phyloP scores from a whole-genome alignment of 37 sponge, comb jelly and placozoan genomes.

The Cliona cf. orientalis region DNA sequence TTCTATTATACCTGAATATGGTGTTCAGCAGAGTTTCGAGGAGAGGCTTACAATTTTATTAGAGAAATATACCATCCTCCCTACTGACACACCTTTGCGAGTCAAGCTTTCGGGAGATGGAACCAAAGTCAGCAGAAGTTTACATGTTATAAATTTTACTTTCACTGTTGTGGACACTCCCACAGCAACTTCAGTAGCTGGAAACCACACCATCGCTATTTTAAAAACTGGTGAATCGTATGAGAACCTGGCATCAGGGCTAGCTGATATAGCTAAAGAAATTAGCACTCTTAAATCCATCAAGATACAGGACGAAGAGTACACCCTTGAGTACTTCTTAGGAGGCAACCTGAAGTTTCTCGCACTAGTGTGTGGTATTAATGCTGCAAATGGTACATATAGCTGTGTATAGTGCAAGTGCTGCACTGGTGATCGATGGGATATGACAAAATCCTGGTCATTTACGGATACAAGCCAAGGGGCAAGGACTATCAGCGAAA shows the following conservation, averaged over 20 bases:
- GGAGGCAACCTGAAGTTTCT: constrained; percentile 34
- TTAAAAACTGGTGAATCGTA: constrained; percentile 5
- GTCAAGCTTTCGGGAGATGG: constrained; percentile 30
- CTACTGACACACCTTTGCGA: not conserved
- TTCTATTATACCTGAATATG: not conserved
- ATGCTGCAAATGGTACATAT: constrained; percentile 8
- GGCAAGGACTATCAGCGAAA: constrained; percentile 39
- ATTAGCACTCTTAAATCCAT: not conserved
- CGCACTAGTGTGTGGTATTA: constrained; percentile 6
- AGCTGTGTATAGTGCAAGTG: too few relatives aligned
- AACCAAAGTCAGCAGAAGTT: constrained; percentile 2
- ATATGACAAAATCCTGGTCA: too few relatives aligned
- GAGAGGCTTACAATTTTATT: not conserved
- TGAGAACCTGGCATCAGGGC: not conserved
- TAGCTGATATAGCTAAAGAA: constrained; percentile 3
- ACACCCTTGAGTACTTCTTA: constrained; percentile 15
- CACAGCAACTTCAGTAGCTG: constrained; percentile 8
- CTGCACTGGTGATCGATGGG: too few relatives aligned
- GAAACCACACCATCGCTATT: constrained; percentile 22
- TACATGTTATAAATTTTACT: constrained; percentile 21
- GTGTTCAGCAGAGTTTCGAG: constrained; percentile 3
- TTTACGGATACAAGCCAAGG: constrained; percentile 6
- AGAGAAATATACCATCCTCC: not conserved
- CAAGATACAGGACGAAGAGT: not conserved
- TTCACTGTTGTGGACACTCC: constrained; percentile 14